These are phyloP conservation scores for Poeciliopsis gracilis DNA, from an alignment of 2,797 vertebrate genomes.

Conservation along the genomic window DNA sequence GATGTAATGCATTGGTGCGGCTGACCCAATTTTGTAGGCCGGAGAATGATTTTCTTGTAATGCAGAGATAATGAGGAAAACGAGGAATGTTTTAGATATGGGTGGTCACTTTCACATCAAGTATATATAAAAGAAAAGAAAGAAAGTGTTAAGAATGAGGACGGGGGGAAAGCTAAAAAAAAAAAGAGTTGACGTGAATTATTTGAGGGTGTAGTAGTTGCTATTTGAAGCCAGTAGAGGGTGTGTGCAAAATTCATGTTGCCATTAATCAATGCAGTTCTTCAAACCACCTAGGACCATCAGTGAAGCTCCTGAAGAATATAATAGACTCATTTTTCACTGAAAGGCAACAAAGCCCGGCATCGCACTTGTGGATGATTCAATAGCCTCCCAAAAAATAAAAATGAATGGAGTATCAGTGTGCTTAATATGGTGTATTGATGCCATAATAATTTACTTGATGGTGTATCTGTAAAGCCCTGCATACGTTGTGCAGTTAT, in stretches of 20 bases:
- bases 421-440: conserved; percentile 51
- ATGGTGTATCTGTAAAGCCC: conserved; percentile 32
- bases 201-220: conserved; percentile 66
- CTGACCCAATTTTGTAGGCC: conserved; percentile 69
- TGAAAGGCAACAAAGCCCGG: conserved; percentile 53
- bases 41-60: conserved; percentile 57
- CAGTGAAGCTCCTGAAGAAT: conserved; percentile 61
- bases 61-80: conserved; percentile 60
- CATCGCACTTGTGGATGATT: conserved; percentile 54
- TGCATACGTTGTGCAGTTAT: conserved; percentile 6
- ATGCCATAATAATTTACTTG: conserved; percentile 50
- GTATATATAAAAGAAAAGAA: conserved; percentile 30
- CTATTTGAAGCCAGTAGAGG: conserved; percentile 74
- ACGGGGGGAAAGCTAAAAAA: conserved; percentile 1
- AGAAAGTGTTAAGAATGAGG: conserved; percentile 5
- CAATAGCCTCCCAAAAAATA: conserved; percentile 44
- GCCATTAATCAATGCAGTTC: conserved; percentile 70
- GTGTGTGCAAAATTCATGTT: conserved; percentile 74
- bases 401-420: conserved; percentile 48
- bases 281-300: conserved; percentile 71
- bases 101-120: conserved; percentile 52
- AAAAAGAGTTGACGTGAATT: conserved; percentile 47
- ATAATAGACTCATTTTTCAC: conserved; percentile 69
- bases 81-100: conserved; percentile 48
- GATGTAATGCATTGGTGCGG: conserved; percentile 63